Conservation (phyloP, 2,888 invertebrate genomes). For the Teleiodes luculella region DNA sequence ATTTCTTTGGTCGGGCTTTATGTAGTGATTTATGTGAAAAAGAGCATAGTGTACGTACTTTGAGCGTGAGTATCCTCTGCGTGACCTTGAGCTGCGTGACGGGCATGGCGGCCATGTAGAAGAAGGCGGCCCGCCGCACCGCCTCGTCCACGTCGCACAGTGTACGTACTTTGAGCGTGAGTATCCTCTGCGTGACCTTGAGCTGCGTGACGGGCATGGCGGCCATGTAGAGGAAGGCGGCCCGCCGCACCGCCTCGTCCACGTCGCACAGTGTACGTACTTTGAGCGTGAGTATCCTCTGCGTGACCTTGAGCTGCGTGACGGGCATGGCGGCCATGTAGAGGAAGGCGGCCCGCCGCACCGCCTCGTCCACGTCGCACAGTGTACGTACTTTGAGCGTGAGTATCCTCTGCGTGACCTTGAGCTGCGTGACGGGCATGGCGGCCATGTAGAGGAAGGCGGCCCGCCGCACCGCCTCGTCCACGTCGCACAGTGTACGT, state of each 20-base stretch:
- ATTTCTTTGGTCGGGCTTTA: too few species aligned
- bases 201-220: slow-evolving; percentile 70
- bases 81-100: slow-evolving; percentile 66
- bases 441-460: slow-evolving; percentile 70
- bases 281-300: slow-evolving; percentile 65
- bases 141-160: too few species aligned
- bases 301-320: slow-evolving; percentile 63
- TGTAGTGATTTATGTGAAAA: too few species aligned
- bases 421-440: slow-evolving; percentile 65
- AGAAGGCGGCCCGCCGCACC: too few species aligned
- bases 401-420: slow-evolving; percentile 62
- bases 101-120: slow-evolving; percentile 67
- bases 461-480: slow-evolving; percentile 84
- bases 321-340: slow-evolving; percentile 70
- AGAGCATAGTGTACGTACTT: too few species aligned
- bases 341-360: slow-evolving; percentile 79
- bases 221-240: slow-evolving; percentile 67
- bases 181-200: slow-evolving; percentile 61
- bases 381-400: slow-evolving; percentile 68
- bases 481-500: slow-evolving; percentile 76
- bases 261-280: slow-evolving; percentile 82
- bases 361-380: slow-evolving; percentile 87
- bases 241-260: slow-evolving; percentile 85
- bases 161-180: slow-evolving; percentile 57
- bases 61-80: slow-evolving; percentile 52